phyloP scores from a whole-genome alignment of 2,113 vertebrate species.

The Thryonomys swinderianus region DNA sequence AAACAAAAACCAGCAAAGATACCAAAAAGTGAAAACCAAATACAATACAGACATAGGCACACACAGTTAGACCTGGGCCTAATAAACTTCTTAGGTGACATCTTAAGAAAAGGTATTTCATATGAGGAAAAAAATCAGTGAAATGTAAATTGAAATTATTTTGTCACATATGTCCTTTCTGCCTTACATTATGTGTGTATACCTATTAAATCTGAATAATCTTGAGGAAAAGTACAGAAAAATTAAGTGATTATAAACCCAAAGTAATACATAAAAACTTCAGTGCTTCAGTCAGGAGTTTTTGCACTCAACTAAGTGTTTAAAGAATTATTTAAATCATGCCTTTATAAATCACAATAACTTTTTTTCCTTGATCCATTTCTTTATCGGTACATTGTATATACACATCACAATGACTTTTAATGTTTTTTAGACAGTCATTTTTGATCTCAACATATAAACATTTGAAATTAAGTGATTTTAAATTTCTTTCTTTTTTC shows the following conservation, averaged over 20 bases:
- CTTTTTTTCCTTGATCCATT: too few species aligned
- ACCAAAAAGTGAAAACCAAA: not conserved
- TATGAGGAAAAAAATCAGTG: slow-evolving; percentile 19
- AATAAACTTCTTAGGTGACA: slow-evolving; percentile 57
- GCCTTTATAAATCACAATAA: not conserved
- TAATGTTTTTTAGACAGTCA: slow-evolving; percentile 42
- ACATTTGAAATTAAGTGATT: slow-evolving; percentile 42
- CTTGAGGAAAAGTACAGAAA: slow-evolving; percentile 61
- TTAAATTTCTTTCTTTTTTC: not conserved
- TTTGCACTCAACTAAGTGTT: slow-evolving; percentile 38
- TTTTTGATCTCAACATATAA: not conserved
- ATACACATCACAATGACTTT: not conserved
- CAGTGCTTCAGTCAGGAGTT: not conserved
- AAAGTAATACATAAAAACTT: not conserved
- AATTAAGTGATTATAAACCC: not conserved
- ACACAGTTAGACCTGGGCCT: not conserved
- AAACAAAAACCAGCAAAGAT: not conserved
- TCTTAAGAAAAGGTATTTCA: not conserved
- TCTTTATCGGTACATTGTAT: too few species aligned
- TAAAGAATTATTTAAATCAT: slow-evolving; percentile 35
- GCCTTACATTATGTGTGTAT: not conserved
- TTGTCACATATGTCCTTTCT: not conserved
- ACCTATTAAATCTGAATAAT: slow-evolving; percentile 67
- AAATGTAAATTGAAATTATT: slow-evolving; percentile 61
- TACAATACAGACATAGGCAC: not conserved